phyloP scores from a whole-genome alignment of 1,140 invertebrate genomes.

The Adoxophyes honmai region DNA sequence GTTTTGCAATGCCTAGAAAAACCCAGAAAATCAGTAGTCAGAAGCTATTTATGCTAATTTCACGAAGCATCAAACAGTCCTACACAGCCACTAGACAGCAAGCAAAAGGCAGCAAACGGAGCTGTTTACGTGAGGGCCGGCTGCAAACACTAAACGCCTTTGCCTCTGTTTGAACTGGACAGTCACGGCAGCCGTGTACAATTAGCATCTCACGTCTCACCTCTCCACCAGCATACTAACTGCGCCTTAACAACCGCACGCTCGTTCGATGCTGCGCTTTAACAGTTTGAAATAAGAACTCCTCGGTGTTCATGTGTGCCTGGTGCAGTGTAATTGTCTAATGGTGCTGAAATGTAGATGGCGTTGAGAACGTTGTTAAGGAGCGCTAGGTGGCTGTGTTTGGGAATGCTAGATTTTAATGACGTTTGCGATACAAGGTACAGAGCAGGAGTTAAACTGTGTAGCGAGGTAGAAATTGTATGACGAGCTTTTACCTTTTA shows the following conservation, averaged over 20 bases:
- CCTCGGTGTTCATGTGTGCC: not conserved
- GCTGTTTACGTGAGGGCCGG: constrained; percentile 66
- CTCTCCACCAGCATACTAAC: constrained; percentile 34
- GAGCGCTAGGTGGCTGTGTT: constrained; percentile 2
- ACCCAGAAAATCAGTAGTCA: no score
- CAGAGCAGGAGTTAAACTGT: no score
- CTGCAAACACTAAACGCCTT: constrained; percentile 63
- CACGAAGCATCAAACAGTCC: not conserved
- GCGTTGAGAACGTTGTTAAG: constrained; percentile 3
- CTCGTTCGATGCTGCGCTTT: not conserved
- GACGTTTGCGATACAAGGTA: constrained; percentile 4
- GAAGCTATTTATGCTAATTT: no score
- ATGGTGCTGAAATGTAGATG: not conserved
- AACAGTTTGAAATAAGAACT: constrained; percentile 12
- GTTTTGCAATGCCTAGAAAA: no score
- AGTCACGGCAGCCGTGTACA: constrained; percentile 52
- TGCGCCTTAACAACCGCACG: not conserved
- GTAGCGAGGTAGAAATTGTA: no score
- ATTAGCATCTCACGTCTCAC: constrained; percentile 58
- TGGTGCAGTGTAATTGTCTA: not conserved
- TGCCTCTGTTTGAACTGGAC: constrained; percentile 56
- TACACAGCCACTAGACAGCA: constrained; percentile 2
- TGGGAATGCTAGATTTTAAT: constrained; percentile 11
- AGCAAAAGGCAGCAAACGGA: constrained; percentile 31
- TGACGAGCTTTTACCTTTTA: no score